phyloP scores from a whole-genome alignment of 2,113 vertebrate genomes.

The Cavia aperea region DNA sequence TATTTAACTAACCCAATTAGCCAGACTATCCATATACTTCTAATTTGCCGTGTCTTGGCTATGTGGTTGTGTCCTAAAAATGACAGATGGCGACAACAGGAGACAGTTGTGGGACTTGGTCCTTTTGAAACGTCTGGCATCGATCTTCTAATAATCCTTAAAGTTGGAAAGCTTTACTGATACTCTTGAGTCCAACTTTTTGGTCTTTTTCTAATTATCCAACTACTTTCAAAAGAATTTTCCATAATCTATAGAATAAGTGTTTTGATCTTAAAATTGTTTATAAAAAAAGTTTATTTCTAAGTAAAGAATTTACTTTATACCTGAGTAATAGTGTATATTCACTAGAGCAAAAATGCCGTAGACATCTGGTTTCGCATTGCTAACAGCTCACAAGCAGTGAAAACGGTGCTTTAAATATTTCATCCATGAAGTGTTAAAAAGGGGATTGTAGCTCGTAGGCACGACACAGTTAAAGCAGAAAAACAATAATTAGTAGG shows the following conservation, averaged over 20 bases:
- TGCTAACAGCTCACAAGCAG: not conserved
- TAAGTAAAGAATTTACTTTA: not conserved
- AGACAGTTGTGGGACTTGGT: not conserved
- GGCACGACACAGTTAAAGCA: not conserved
- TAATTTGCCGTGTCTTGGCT: not conserved
- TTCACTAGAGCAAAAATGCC: not conserved
- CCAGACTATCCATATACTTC: not conserved
- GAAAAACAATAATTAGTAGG: not conserved
- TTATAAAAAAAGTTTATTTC: no score
- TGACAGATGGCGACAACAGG: slow-evolving; percentile 29
- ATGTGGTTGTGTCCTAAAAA: not conserved
- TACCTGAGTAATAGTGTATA: fast-evolving
- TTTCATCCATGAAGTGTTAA: not conserved
- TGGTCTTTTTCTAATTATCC: not conserved
- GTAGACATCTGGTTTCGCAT: fast-evolving
- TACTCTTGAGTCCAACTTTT: not conserved
- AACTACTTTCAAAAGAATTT: slow-evolving; percentile 14
- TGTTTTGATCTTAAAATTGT: not conserved
- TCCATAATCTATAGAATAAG: not conserved
- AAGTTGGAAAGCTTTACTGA: not conserved
- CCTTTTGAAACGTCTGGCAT: fast-evolving
- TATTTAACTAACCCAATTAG: not conserved
- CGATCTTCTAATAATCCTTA: not conserved
- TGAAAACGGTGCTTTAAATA: not conserved
- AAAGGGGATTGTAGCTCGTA: not conserved